Percentiles rank a stretch among this genome's conserved stretches.
Conservation (phyloP, 1,140 invertebrate species). For the Camponotus pennsylvanicus region DNA sequence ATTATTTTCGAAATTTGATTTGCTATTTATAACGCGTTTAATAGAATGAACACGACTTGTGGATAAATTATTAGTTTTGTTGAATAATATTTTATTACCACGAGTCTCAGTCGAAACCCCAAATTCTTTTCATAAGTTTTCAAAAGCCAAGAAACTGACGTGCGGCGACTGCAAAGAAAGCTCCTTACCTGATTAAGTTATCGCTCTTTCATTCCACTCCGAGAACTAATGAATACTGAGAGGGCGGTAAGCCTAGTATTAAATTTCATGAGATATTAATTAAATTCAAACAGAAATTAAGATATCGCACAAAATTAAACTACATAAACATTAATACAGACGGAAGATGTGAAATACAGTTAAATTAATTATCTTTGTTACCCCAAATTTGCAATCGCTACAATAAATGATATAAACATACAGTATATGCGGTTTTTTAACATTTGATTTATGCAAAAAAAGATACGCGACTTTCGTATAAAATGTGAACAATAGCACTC, state of each 20-base stretch:
- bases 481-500: constrained; percentile 1
- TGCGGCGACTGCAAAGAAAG: constrained; percentile 47
- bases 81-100: constrained; percentile 21
- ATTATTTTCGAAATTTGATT: background rate
- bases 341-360: background rate
- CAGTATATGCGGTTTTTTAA: background rate
- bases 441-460: background rate
- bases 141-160: constrained; percentile 44
- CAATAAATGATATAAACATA: background rate
- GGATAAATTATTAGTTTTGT: background rate
- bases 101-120: constrained; percentile 26
- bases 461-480: background rate
- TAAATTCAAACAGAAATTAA: constrained; percentile 60
- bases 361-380: background rate
- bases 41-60: background rate
- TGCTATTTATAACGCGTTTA: background rate
- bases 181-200: constrained; percentile 59
- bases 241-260: constrained; percentile 50
- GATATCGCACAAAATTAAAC: constrained; percentile 24
- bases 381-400: background rate
- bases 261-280: constrained; percentile 61
- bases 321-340: no score
- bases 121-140: constrained; percentile 47
- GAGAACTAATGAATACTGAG: constrained; percentile 60
- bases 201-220: constrained; percentile 37